Conservation (phyloP, 2,888 invertebrate species). For the Hyles lineata region DNA sequence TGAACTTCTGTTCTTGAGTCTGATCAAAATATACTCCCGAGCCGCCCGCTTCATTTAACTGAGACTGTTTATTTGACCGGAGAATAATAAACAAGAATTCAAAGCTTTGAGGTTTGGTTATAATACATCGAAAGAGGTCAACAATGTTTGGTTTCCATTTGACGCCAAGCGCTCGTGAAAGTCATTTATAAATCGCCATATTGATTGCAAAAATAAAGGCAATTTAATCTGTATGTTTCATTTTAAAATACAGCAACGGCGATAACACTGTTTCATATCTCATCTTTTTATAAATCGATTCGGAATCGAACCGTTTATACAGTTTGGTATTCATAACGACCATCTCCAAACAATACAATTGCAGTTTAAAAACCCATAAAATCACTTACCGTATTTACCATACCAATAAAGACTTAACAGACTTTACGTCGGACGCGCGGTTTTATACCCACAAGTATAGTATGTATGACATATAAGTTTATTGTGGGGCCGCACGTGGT, state of each 20-base stretch:
- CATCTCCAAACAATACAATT: slow-evolving; percentile 29
- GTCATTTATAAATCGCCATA: neutral
- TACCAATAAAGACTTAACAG: slow-evolving; percentile 46
- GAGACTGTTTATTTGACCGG: slow-evolving; percentile 51
- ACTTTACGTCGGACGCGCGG: slow-evolving; percentile 36
- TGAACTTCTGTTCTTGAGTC: slow-evolving; percentile 79
- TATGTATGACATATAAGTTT: slow-evolving; percentile 38
- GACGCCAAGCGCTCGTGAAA: neutral
- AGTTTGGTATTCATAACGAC: slow-evolving; percentile 26
- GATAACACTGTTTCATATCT: neutral
- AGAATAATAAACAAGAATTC: slow-evolving; percentile 6
- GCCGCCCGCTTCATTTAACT: slow-evolving; percentile 63
- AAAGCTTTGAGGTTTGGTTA: slow-evolving; percentile 18
- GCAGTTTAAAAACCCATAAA: slow-evolving; percentile 52
- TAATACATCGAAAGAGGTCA: neutral
- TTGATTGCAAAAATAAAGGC: neutral
- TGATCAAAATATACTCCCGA: slow-evolving; percentile 79
- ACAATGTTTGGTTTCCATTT: neutral
- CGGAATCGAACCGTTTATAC: neutral
- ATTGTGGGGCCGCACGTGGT: slow-evolving; percentile 81
- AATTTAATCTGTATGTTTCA: neutral
- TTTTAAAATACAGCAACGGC: neutral
- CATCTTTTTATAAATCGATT: slow-evolving; percentile 14
- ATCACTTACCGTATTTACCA: slow-evolving; percentile 37
- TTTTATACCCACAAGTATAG: slow-evolving; percentile 28